Evolutionary conservation across 2,888 invertebrate species (phyloP).

Genomic region (Drosophila demipolita): DNA sequence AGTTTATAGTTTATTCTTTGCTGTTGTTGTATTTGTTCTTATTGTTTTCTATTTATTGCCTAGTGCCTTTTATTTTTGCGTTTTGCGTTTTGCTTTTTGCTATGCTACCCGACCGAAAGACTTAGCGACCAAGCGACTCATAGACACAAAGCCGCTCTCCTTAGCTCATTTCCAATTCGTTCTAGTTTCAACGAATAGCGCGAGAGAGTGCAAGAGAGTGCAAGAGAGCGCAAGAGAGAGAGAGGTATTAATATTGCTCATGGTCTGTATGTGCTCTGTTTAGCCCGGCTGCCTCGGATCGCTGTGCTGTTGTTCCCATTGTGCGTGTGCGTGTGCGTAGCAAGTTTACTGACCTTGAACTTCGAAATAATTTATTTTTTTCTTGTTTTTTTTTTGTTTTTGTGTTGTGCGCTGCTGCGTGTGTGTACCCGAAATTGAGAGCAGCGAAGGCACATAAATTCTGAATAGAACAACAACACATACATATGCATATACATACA

Average conservation of each 20-base stretch:
- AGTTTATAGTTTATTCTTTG: constrained; percentile 21
- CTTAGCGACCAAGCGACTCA: constrained; percentile 32
- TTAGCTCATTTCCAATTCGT: constrained; percentile 58
- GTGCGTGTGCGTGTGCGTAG: constrained; percentile 79
- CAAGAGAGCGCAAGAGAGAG: constrained; percentile 3
- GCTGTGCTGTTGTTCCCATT: constrained; percentile 51
- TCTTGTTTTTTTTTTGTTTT: not conserved
- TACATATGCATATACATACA: not conserved
- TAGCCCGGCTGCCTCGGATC: constrained; percentile 41
- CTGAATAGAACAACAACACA: constrained; percentile 51
- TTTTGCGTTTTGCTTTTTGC: constrained; percentile 12
- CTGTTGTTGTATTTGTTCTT: constrained; percentile 11
- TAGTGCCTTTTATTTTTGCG: not conserved
- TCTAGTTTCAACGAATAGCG: constrained; percentile 66
- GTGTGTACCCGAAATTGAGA: constrained; percentile 64
- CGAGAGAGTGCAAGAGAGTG: constrained; percentile 11
- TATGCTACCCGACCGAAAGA: constrained; percentile 13
- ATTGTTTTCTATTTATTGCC: constrained; percentile 18
- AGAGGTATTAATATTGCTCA: constrained; percentile 25
- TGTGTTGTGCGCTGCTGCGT: constrained; percentile 14
- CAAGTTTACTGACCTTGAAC: constrained; percentile 85
- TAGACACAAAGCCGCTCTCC: constrained; percentile 44
- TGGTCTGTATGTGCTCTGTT: constrained; percentile 42
- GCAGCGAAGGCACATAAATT: constrained; percentile 53
- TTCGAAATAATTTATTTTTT: constrained; percentile 75